These are phyloP conservation scores for Saccopteryx leptura DNA, from an alignment of 2,113 vertebrate species.

Conservation along the genomic window DNA sequence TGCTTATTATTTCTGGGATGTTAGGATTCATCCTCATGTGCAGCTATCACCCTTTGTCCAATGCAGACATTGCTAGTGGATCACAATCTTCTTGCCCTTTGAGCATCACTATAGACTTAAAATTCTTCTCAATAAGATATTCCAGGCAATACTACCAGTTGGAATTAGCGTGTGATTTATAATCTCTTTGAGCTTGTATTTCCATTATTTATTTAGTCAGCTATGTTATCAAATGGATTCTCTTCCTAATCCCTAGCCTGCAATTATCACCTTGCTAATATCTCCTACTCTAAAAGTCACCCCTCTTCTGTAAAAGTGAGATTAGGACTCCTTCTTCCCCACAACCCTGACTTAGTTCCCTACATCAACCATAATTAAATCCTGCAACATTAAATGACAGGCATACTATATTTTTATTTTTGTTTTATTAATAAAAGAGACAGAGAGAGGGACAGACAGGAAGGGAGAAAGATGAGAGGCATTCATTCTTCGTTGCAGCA, in stretches of 20 bases:
- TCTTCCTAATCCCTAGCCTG: neutral
- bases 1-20: neutral
- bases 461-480: too few relatives aligned
- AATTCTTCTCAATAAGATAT: slow-evolving; percentile 1
- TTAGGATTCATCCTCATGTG: neutral
- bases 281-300: neutral
- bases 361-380: slow-evolving; percentile 14
- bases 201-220: slow-evolving; percentile 32
- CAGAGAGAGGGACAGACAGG: too few relatives aligned
- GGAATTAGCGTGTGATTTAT: neutral
- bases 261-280: neutral
- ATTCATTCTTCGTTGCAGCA: too few relatives aligned
- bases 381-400: neutral
- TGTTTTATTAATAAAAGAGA: too few relatives aligned
- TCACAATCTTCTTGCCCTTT: neutral
- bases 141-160: neutral
- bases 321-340: neutral
- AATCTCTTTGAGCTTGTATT: slow-evolving; percentile 39
- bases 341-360: neutral
- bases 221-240: neutral
- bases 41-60: neutral
- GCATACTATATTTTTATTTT: neutral
- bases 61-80: neutral
- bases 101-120: neutral
- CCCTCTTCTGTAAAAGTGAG: neutral